A percentile compares a stretch with the other conserved stretches of the same genome.
phyloP scores from a whole-genome alignment of 2,888 invertebrate genomes.

The Brachylomia viminalis region DNA sequence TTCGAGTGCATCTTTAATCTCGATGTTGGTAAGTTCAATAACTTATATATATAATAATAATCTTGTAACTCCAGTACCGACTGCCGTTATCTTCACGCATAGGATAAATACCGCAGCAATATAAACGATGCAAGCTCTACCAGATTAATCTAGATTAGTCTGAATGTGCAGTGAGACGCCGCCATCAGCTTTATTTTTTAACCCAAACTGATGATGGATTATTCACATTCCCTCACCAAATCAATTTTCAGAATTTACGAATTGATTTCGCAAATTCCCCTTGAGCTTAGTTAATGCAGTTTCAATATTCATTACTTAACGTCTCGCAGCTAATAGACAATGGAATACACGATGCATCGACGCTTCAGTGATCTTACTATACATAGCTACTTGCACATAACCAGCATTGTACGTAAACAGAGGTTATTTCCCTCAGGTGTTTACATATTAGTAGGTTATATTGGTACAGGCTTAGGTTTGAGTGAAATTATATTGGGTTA shows the following conservation, averaged over 20 bases:
- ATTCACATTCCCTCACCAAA: slow-evolving; percentile 50
- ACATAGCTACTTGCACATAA: slow-evolving; percentile 19
- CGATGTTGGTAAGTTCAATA: no score
- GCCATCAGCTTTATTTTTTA: slow-evolving; percentile 36
- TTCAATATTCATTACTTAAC: slow-evolving; percentile 69
- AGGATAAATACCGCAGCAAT: slow-evolving; percentile 3
- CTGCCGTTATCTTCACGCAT: slow-evolving; percentile 22
- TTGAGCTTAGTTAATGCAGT: slow-evolving; percentile 67
- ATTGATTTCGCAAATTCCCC: slow-evolving; percentile 58
- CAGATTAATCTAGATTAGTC: slow-evolving; percentile 42
- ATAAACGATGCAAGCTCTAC: neutral
- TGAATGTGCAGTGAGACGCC: slow-evolving; percentile 30
- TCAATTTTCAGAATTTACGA: slow-evolving; percentile 58
- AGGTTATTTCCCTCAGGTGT: slow-evolving; percentile 61
- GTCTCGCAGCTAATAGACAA: slow-evolving; percentile 66
- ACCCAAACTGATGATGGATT: slow-evolving; percentile 43
- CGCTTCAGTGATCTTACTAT: slow-evolving; percentile 48
- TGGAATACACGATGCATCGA: slow-evolving; percentile 54
- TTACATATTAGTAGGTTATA: slow-evolving; percentile 34
- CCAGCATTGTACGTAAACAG: slow-evolving; percentile 43
- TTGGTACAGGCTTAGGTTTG: slow-evolving; percentile 45
- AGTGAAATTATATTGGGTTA: slow-evolving; percentile 48
- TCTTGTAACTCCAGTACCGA: neutral
- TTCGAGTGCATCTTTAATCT: no score
- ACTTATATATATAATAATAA: no score